These are phyloP conservation scores for Corythaixoides concolor DNA, from an alignment of 2,113 vertebrate genomes.

Conservation along the genomic window DNA sequence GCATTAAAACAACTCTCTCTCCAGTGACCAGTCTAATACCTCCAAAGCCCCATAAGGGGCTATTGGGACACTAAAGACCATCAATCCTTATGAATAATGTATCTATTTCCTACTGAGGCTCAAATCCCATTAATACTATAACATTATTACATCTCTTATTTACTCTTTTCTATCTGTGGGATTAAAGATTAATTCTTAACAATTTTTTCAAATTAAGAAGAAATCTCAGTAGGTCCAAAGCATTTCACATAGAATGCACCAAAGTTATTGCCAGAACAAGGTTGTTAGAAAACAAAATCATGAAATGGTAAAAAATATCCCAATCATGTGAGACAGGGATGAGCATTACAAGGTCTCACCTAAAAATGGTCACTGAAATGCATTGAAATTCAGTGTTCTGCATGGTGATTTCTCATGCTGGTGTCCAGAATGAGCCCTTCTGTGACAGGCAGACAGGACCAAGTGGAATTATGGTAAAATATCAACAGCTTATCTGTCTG, in stretches of 20 bases:
- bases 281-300: not conserved
- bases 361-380: not conserved
- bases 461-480: not conserved
- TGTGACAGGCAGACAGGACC: not conserved
- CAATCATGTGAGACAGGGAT: not conserved
- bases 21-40: conserved; percentile 20
- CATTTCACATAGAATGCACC: not conserved
- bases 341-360: not conserved
- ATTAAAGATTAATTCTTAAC: conserved; percentile 21
- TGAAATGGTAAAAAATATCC: not conserved
- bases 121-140: conserved; percentile 56
- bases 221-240: not conserved
- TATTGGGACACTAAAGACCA: conserved; percentile 51
- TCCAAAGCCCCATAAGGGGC: conserved; percentile 1
- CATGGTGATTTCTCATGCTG: not conserved
- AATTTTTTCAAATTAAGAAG: conserved; percentile 17
- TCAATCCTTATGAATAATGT: conserved; percentile 62
- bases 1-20: conserved; percentile 8
- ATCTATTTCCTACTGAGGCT: conserved; percentile 45
- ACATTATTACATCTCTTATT: conserved; percentile 53
- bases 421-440: not conserved
- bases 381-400: not conserved
- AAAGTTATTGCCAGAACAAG: not conserved
- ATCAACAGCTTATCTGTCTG: not conserved
- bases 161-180: conserved; percentile 6